Evolutionary conservation across 1,140 invertebrate species (phyloP).

Genomic region (Rhizoglyphus robini): DNA sequence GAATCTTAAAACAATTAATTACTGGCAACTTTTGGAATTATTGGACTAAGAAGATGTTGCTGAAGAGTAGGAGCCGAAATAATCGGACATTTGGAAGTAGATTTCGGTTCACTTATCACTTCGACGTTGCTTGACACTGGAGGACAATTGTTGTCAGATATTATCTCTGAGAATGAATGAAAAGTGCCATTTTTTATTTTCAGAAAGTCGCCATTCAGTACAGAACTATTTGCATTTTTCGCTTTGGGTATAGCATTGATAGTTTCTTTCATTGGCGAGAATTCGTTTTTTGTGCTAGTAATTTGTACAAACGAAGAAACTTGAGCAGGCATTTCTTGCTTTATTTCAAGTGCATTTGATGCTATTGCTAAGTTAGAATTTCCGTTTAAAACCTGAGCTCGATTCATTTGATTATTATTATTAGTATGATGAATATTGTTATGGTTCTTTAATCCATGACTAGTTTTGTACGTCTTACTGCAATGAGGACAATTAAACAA

Average conservation of each 20-base stretch:
- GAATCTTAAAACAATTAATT: no score
- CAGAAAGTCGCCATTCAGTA: not conserved
- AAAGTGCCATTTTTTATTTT: not conserved
- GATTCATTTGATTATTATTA: not conserved
- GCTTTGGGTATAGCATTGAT: not conserved
- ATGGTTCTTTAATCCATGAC: slow-evolving; percentile 57
- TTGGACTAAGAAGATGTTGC: slow-evolving; percentile 19
- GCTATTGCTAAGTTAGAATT: not conserved
- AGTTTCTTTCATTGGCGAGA: not conserved
- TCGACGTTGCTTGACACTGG: not conserved
- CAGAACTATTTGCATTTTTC: not conserved
- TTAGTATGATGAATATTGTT: slow-evolving; percentile 27
- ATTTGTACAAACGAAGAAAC: slow-evolving; percentile 4
- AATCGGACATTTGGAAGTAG: not conserved
- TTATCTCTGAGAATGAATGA: not conserved
- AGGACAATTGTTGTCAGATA: not conserved
- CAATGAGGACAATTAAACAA: slow-evolving; percentile 62
- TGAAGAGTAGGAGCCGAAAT: slow-evolving; percentile 13
- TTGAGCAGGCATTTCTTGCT: not conserved
- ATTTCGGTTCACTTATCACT: not conserved
- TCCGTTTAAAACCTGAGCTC: not conserved
- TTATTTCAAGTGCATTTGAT: not conserved
- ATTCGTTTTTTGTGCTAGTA: not conserved
- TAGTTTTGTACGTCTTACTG: slow-evolving; percentile 65
- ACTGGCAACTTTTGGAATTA: slow-evolving; percentile 8